These are phyloP conservation scores for Heliconius ethilla DNA, from an alignment of 2,888 invertebrate genomes.

Conservation along the genomic window DNA sequence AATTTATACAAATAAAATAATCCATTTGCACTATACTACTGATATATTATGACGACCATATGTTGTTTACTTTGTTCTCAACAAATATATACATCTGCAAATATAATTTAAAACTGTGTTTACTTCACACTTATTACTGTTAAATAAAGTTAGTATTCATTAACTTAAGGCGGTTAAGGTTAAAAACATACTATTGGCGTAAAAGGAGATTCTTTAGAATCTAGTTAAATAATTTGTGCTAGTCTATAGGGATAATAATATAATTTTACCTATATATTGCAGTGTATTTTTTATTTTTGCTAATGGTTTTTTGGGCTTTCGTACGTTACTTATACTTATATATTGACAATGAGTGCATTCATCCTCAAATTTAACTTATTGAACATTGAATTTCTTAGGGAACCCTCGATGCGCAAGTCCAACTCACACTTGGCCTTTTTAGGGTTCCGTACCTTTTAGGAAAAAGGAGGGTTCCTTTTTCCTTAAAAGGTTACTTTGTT, in stretches of 20 bases:
- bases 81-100: not conserved
- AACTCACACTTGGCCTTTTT: too few species aligned
- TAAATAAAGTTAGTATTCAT: not conserved
- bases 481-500: too few species aligned
- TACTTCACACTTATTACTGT: constrained; percentile 1
- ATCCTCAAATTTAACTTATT: too few species aligned
- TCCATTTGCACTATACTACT: not conserved
- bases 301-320: too few species aligned
- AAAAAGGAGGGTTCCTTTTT: too few species aligned
- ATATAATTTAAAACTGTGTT: not conserved
- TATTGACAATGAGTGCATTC: too few species aligned
- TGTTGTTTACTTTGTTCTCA: not conserved
- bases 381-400: too few species aligned
- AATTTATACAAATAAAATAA: not conserved
- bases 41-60: not conserved
- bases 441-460: too few species aligned
- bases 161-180: constrained; percentile 21
- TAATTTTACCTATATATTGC: too few species aligned
- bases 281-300: too few species aligned
- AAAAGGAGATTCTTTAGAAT: not conserved
- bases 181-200: not conserved
- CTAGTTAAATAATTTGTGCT: not conserved
- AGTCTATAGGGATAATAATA: not conserved
- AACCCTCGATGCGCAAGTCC: too few species aligned
- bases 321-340: too few species aligned